These are phyloP conservation scores for Lochmaea capreae DNA, from an alignment of 2,888 invertebrate species.

Conservation along the genomic window DNA sequence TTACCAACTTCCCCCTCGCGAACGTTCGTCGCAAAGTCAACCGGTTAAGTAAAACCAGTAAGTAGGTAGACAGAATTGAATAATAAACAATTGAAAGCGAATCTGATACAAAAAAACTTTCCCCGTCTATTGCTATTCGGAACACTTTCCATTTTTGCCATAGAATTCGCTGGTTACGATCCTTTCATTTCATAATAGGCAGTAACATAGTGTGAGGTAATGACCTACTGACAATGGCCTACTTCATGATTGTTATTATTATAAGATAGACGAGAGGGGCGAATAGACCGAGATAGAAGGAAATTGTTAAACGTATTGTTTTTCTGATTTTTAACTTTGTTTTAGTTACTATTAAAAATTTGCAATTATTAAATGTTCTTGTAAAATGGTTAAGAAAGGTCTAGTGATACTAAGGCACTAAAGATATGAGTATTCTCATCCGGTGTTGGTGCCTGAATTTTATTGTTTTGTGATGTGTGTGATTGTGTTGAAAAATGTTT, in stretches of 20 bases:
- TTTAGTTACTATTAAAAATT: neutral
- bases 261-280: conserved; percentile 36
- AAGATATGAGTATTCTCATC: no score
- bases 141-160: conserved; percentile 62
- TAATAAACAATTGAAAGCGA: conserved; percentile 47
- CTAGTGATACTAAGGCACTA: no score
- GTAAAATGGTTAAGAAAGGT: no score
- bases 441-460: no score
- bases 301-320: neutral
- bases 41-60: conserved; percentile 5
- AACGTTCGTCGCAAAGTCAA: conserved; percentile 14
- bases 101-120: conserved; percentile 48
- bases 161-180: conserved; percentile 52
- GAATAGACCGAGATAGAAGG: conserved; percentile 27
- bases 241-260: conserved; percentile 51
- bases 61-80: conserved; percentile 35
- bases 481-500: no score
- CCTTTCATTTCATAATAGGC: conserved; percentile 53
- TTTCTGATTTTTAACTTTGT: no score
- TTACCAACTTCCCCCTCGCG: neutral
- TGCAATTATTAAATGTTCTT: neutral
- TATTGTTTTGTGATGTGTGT: no score
- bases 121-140: conserved; percentile 51
- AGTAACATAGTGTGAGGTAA: conserved; percentile 53
- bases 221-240: conserved; percentile 65